Evolutionary conservation across 2,797 vertebrate species (phyloP), one percentile per base, ranked within the genome.

Genomic region (Galaxias olidus): DNA sequence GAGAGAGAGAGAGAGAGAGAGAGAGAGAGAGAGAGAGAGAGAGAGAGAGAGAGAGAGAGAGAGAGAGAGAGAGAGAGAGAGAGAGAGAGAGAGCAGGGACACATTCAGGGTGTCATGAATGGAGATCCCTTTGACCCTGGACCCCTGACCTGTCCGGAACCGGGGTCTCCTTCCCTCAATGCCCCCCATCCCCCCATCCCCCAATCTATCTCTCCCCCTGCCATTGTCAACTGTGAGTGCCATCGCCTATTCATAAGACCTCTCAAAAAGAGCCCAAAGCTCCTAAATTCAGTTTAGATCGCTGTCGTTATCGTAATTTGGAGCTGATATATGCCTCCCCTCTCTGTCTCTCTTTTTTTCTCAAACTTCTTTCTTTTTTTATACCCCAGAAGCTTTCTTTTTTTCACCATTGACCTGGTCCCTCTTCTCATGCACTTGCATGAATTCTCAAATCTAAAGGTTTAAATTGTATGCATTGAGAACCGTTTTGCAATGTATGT

Each of bases 121-220:
- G 79, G 87, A 81, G 81, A 78, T 76, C 77, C 61, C 65, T 88
- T 79, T 91, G 87, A 91, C 89, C 88, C 80, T 70, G 63, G 60
- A 77, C 79, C 81, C 74, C 69, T 84, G 79, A 86, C 79, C 82
- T 84, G 80, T 85, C 84, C 76, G 63, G 61, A 64, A 59, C 64
- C 51, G 42, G 10, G 8, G 52, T 18, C 5, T 11, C 12, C 19
- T 30, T 30, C 19, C 9, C 14, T 11, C 13, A 42, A 13, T 42
- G 12, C 15, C 45, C 59, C 19, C 59, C 45, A 1, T 5, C 74
- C 80, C n/a, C n/a, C n/a, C n/a, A n/a, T n/a, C n/a, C n/a, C n/a
- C 72, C 43, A 10, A 71, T 64, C 65, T 13, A 17, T 15, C 56
- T 15, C 51, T 11, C 17, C 10, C 19, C 17, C 46, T 0, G 20